Evolutionary conservation across 2,797 vertebrate genomes (phyloP).

Genomic region (Gobio occitaniae): DNA sequence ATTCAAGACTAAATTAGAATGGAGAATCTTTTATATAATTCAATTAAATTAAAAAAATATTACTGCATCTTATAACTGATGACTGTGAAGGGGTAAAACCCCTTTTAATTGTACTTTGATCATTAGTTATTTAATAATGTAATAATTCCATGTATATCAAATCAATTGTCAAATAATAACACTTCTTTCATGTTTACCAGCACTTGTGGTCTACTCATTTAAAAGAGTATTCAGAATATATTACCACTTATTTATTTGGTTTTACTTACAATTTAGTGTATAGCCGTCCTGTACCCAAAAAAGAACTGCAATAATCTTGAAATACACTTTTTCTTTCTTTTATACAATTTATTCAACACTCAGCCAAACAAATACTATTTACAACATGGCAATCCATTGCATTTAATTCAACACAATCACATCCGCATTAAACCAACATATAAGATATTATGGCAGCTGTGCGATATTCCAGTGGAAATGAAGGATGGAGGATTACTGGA

Average conservation of each 20-base stretch:
- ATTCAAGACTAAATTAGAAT: not conserved
- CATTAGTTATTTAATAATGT: not conserved
- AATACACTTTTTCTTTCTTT: not conserved
- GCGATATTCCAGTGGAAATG: not conserved
- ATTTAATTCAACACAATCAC: not conserved
- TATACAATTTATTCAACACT: not conserved
- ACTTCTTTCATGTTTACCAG: not conserved
- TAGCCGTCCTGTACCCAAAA: not conserved
- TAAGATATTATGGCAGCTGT: not conserved
- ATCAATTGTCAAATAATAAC: not conserved
- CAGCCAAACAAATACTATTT: constrained; percentile 13
- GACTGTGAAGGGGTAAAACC: not conserved
- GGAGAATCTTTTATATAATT: not conserved
- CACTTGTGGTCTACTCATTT: not conserved
- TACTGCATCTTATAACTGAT: not conserved
- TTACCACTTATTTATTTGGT: not conserved
- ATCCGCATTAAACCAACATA: not conserved
- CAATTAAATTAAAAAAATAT: not conserved
- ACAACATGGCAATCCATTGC: not conserved
- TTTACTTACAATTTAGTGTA: not conserved
- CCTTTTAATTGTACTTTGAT: not conserved
- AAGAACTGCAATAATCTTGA: not conserved
- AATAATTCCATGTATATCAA: not conserved
- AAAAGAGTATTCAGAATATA: not conserved
- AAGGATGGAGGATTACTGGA: not conserved